Base-by-base conservation (phyloP, 2,113 vertebrate genomes). In the Apistogramma diplotaenia region DNA sequence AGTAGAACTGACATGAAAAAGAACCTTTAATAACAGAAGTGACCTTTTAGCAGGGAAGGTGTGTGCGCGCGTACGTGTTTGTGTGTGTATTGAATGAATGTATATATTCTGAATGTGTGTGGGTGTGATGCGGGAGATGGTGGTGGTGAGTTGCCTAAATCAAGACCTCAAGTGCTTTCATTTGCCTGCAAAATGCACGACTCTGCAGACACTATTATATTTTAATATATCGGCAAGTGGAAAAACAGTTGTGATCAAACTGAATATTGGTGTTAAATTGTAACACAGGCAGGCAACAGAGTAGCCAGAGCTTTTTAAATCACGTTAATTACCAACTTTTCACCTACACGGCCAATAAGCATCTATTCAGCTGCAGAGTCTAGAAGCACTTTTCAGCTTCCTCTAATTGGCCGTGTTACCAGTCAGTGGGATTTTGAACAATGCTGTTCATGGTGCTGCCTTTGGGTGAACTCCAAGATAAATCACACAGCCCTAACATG, bases 21-120 rank as follows among this genome's bases (percentile, higher is more conserved):
- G 70, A 74, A 74, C 84, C 88, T 87, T 87, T 88, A 80, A 89
- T 82, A 87, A 90, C 83, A 79, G 40, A 59, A 51, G 76, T 89
- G 89, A 92, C 90, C 87, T 90, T 91, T 85, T n/a, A 76, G 57
- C 40, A 0, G 60, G 33, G 7, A 0, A 4, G 21, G 16, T 13
- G 4, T 51, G 43, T 19, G 3, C 3, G 51, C n/a, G 18, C 11
- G 31, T 60, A 29, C 35, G 27, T 59, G 57, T 33, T 3, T 16
- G 4, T 19, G 58, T 33, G 16, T 60, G 37, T 40, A 13, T 4
- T 4, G 11, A 35, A 35, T 35, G 8, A 35, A 40, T 40, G 11
- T 12, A 40, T 40, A 4, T 40, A 12, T 40, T 4, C 10, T 4
- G 37, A 6, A 16, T 16, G 15, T 46, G 5, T 46, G 10, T 6